Evolutionary conservation across 1,140 invertebrate species (phyloP).

Genomic region (Muscidifurax raptorellus): DNA sequence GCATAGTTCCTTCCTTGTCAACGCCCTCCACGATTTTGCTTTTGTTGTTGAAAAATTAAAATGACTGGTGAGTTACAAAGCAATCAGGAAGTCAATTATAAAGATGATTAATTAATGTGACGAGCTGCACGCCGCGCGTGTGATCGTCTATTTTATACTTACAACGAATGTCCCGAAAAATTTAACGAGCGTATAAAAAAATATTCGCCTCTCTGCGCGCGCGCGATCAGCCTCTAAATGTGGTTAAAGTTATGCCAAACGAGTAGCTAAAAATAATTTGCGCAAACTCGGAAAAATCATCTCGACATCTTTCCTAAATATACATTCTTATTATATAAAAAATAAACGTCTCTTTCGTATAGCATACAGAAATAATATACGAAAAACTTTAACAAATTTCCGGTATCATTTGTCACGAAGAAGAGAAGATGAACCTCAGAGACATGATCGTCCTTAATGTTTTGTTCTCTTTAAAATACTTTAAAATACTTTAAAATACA

Average conservation of each 20-base stretch:
- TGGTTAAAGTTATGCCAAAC: slow-evolving; percentile 6
- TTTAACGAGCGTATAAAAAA: slow-evolving; percentile 46
- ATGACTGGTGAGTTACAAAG: not conserved
- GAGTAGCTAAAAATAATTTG: not conserved
- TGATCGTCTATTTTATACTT: not conserved
- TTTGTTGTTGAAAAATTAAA: not conserved
- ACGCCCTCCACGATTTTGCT: not conserved
- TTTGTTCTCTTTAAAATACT: not conserved
- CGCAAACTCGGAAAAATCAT: slow-evolving; percentile 13
- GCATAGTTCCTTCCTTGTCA: not conserved
- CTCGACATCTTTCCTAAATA: not conserved
- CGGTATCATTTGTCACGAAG: not conserved
- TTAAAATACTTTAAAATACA: slow-evolving; percentile 1
- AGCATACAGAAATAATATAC: slow-evolving; percentile 15
- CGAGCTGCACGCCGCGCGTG: slow-evolving; percentile 28
- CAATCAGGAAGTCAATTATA: not conserved
- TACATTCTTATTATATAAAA: slow-evolving; percentile 22
- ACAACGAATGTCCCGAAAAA: slow-evolving; percentile 21
- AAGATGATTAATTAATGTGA: slow-evolving; percentile 21
- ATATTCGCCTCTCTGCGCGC: not conserved
- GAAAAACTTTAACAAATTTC: slow-evolving; percentile 16
- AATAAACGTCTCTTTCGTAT: slow-evolving; percentile 36
- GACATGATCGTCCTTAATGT: not conserved
- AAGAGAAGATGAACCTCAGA: slow-evolving; percentile 26
- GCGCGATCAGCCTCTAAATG: slow-evolving; percentile 17